A percentile compares a stretch with the other conserved stretches of the same genome.
Evolutionary conservation across 2,797 vertebrate species (phyloP).

Genomic region (Rallus crepitans): DNA sequence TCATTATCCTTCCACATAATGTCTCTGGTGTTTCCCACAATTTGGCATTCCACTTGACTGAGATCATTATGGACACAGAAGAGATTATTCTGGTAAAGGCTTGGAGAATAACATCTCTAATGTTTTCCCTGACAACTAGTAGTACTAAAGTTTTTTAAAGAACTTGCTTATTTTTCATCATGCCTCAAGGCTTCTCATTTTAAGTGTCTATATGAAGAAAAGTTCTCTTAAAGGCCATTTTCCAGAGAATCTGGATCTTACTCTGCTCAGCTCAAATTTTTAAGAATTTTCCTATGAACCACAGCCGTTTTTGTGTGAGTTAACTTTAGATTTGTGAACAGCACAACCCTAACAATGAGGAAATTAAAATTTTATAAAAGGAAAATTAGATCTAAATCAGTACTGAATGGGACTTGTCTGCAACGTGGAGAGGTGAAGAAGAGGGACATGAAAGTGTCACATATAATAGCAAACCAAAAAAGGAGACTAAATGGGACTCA

Average conservation of each 20-base stretch:
- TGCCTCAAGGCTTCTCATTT: background rate
- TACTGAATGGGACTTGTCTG: background rate
- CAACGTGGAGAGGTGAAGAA: background rate
- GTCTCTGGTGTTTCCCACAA: background rate
- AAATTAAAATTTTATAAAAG: constrained; percentile 63
- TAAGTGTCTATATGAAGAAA: background rate
- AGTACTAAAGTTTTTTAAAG: constrained; percentile 2
- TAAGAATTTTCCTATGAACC: constrained; percentile 17
- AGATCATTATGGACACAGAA: background rate
- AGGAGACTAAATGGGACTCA: background rate
- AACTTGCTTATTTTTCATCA: constrained; percentile 3
- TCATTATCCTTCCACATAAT: background rate
- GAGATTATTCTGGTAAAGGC: background rate
- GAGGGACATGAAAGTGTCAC: background rate
- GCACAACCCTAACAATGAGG: constrained; percentile 13
- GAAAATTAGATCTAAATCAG: constrained; percentile 42
- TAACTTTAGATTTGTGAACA: constrained; percentile 60
- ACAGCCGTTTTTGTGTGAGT: background rate
- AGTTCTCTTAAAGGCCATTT: constrained; percentile 15
- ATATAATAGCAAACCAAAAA: background rate
- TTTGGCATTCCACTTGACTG: background rate
- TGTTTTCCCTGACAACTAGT: background rate
- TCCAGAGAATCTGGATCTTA: constrained; percentile 3
- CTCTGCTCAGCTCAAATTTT: constrained; percentile 9
- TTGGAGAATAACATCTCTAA: background rate